Evolutionary conservation across 2,113 vertebrate genomes (phyloP).

Genomic region (Bostrychus sinensis): DNA sequence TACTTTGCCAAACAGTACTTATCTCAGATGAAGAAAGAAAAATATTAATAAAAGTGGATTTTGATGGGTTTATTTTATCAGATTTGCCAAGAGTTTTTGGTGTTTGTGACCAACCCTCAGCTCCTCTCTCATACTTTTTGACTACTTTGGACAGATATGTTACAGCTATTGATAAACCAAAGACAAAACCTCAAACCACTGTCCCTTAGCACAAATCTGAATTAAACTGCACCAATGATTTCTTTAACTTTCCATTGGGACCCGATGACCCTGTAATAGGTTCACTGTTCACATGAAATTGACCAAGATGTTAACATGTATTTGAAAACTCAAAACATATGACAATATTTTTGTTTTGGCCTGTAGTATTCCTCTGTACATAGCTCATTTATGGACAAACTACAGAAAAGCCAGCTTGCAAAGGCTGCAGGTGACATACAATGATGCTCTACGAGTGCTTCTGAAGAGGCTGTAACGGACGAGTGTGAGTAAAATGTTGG

Average conservation of each 20-base stretch:
- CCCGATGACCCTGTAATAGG: conserved; percentile 2
- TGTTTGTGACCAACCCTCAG: not conserved
- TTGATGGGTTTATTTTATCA: not conserved
- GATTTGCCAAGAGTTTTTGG: not conserved
- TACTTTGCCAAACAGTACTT: conserved; percentile 12
- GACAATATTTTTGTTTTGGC: too few relatives aligned
- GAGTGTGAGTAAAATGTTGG: too few relatives aligned
- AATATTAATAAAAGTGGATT: conserved; percentile 4
- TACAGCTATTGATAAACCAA: conserved; percentile 5
- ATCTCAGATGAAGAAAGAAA: conserved; percentile 14
- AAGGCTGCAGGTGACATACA: too few relatives aligned
- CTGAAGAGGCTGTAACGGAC: too few relatives aligned
- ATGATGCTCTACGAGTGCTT: too few relatives aligned
- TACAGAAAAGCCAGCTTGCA: too few relatives aligned
- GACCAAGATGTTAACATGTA: too few relatives aligned
- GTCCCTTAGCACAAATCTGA: conserved; percentile 12
- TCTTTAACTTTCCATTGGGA: conserved; percentile 28
- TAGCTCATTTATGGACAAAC: too few relatives aligned
- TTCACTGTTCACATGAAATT: not conserved
- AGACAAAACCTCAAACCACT: conserved; percentile 18
- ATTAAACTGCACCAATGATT: conserved; percentile 25
- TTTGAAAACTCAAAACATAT: too few relatives aligned
- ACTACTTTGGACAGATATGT: not conserved
- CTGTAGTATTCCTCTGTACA: too few relatives aligned
- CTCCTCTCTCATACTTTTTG: not conserved